phyloP scores from a whole-genome alignment of 1,140 invertebrate species.

The Caenorhabditis inopinata region DNA sequence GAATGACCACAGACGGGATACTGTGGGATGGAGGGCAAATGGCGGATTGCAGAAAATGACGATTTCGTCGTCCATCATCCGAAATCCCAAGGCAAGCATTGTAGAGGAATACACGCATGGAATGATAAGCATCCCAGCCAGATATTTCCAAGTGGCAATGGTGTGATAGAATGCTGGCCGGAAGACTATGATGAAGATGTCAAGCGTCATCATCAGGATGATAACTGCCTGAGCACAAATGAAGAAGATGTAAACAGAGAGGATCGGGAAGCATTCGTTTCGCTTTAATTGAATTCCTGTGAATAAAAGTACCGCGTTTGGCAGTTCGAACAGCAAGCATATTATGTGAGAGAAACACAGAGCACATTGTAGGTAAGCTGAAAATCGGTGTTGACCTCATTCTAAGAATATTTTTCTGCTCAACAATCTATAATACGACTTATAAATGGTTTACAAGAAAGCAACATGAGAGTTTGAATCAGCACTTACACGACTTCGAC shows the following conservation, averaged over 20 bases:
- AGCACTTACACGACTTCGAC: constrained; percentile 15
- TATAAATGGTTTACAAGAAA: background rate
- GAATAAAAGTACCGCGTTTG: background rate
- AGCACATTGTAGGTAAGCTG: constrained; percentile 11
- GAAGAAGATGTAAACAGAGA: constrained; percentile 6
- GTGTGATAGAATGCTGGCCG: background rate
- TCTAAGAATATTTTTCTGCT: background rate
- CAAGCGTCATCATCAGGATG: background rate
- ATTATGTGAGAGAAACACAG: background rate
- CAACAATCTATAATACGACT: background rate
- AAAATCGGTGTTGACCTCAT: too few species aligned
- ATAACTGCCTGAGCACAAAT: background rate
- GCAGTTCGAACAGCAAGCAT: background rate
- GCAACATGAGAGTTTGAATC: background rate
- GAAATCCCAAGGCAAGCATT: background rate
- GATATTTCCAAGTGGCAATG: background rate
- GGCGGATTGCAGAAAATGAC: constrained; percentile 25
- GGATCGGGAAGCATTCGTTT: background rate
- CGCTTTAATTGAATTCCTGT: background rate
- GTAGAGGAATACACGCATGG: background rate
- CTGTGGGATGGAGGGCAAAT: background rate
- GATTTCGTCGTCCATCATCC: background rate
- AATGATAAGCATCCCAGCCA: background rate
- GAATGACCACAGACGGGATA: constrained; percentile 9
- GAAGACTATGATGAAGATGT: background rate